These are phyloP conservation scores for Montipora foliosa DNA, from an alignment of 64 coral and sea anemone species.

Conservation along the genomic window DNA sequence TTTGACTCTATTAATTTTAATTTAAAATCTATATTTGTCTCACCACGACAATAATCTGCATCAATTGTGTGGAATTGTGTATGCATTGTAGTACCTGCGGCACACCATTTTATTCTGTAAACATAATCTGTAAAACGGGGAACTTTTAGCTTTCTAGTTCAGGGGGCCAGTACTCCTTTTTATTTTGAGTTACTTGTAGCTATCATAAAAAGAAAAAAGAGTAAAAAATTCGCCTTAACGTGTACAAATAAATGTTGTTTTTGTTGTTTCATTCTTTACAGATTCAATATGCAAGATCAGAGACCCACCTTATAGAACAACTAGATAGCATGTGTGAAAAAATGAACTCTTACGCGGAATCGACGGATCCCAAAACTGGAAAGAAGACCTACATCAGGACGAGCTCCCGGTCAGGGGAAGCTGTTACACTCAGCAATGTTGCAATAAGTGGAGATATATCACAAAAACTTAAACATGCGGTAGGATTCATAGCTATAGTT, in stretches of 20 bases:
- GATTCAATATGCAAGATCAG: slow-evolving; percentile 97
- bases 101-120: too few relatives aligned
- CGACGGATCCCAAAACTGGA: slow-evolving; percentile 82
- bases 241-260: background rate
- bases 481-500: slow-evolving; percentile 27
- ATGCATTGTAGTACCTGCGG: too few relatives aligned
- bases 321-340: slow-evolving; percentile 91
- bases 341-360: slow-evolving; percentile 94
- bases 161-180: too few relatives aligned
- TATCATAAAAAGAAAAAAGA: too few relatives aligned
- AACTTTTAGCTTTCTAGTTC: too few relatives aligned
- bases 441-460: slow-evolving; percentile 96
- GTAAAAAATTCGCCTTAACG: too few relatives aligned
- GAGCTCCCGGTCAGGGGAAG: slow-evolving; percentile 85
- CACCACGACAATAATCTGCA: too few relatives aligned
- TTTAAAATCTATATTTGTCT: too few relatives aligned
- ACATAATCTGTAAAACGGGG: too few relatives aligned
- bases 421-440: slow-evolving; percentile 89
- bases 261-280: background rate
- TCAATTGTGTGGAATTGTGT: too few relatives aligned
- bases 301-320: slow-evolving; percentile 93
- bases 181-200: too few relatives aligned
- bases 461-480: slow-evolving; percentile 89
- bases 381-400: slow-evolving; percentile 89
- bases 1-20: too few relatives aligned